These are phyloP conservation scores for Cygnus buccinator DNA, from an alignment of 2,113 vertebrate species.

Conservation along the genomic window DNA sequence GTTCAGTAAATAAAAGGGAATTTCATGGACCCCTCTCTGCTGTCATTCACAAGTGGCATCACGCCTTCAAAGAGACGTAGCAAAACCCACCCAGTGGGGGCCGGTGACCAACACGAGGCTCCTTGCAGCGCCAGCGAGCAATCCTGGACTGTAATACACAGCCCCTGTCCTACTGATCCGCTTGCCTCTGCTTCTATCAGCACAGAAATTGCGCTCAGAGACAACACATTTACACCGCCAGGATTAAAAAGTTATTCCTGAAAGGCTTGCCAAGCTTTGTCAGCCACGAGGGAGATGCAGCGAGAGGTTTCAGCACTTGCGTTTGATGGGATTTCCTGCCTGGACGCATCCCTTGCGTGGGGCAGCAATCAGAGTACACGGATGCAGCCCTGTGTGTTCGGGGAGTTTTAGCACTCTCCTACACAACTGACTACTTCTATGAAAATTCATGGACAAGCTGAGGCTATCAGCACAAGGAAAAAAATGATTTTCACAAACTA, in stretches of 20 bases:
- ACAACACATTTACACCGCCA: accelerated
- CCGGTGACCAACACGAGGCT: accelerated
- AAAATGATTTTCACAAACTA: neutral
- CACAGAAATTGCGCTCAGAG: accelerated
- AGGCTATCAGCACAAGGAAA: neutral
- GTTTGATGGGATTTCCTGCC: neutral
- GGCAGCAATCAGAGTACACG: neutral
- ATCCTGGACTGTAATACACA: accelerated
- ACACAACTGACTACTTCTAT: neutral
- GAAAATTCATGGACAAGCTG: neutral
- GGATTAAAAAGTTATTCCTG: neutral
- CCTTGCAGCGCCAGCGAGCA: neutral
- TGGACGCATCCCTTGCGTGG: accelerated
- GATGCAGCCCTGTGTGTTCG: accelerated
- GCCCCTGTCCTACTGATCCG: neutral
- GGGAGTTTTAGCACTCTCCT: neutral
- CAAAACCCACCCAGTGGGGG: neutral
- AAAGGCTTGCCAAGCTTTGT: neutral
- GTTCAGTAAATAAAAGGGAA: neutral
- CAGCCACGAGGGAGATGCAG: neutral
- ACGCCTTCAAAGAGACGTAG: neutral
- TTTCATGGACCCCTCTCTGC: neutral
- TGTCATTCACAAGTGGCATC: neutral
- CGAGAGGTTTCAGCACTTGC: neutral
- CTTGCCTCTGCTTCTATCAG: neutral